Evolutionary conservation across 2,797 vertebrate genomes (phyloP), one percentile per base, ranked within the genome.

Genomic region (Lagocephalus sceleratus): DNA sequence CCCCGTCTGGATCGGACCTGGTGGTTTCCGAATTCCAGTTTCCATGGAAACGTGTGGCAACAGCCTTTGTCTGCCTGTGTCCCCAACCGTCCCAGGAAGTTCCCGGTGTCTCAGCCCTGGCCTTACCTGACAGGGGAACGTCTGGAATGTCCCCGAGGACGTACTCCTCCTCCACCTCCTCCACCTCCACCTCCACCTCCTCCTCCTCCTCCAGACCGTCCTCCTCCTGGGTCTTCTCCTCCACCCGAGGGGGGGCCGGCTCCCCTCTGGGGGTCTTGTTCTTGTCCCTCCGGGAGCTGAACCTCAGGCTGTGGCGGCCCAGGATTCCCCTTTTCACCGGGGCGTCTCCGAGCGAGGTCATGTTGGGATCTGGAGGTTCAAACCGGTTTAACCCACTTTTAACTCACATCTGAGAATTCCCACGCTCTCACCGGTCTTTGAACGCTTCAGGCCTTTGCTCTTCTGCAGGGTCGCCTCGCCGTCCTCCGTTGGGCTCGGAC

Each of bases 101-200:
- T 35, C 32, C 32, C 11, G 5, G 32, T 14, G 4, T 29, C 26
- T 10, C 10, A 35, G 11, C n/a, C n/a, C n/a, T n/a, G n/a, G n/a
- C 11, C 40, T 35, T 77, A 92, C 91, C 89, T 83, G 91, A 91
- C 58, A 90, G 71, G 0, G 89, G 90, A 15, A 64, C 63, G 51
- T 21, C 21, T 1, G 90, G 90, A 43, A 91, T 61, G n/a, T 87
- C 86, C 42, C 82, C 83, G 26, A 87, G 76, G 0, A 7, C 63
- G 65, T 90, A 90, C 3, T 35, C 41, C 61, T 89, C 73, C 6
- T 73, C 60, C 0, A 80, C 8, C 39, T 68, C 73, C 26, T 63
- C 61, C 21, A 0, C 10, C 35, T 12, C 61, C 12, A 23, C 53
- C 20, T 44, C 21, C 22, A 8, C 49, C 5, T 60, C 63, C 9